Evolutionary conservation across 2,888 invertebrate species (phyloP).

Genomic region (Ceratothoa steindachneri): DNA sequence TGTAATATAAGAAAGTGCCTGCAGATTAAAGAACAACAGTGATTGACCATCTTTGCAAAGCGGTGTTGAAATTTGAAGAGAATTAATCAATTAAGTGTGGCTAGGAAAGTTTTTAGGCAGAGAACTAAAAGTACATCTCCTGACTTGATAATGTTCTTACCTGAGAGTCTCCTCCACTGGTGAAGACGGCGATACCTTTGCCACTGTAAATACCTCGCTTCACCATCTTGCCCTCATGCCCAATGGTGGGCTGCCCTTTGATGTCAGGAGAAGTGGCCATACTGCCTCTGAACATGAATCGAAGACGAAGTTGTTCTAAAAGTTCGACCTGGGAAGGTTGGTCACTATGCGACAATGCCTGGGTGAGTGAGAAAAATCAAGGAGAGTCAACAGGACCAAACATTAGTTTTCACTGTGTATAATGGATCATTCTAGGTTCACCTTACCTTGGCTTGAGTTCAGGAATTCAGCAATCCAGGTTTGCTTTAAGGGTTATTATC

Average conservation of each 20-base stretch:
- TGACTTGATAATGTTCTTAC: slow-evolving; percentile 50
- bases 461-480: too few relatives aligned
- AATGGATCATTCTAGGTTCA: not conserved
- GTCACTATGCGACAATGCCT: slow-evolving; percentile 27
- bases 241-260: slow-evolving; percentile 19
- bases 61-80: too few relatives aligned
- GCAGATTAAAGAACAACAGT: too few relatives aligned
- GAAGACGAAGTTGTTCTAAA: too few relatives aligned
- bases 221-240: slow-evolving; percentile 49
- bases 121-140: not conserved
- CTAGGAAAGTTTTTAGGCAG: too few relatives aligned
- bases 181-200: slow-evolving; percentile 89
- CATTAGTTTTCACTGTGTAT: not conserved
- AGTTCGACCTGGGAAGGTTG: too few relatives aligned
- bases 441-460: too few relatives aligned
- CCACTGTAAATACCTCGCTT: slow-evolving; percentile 78
- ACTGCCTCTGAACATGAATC: slow-evolving; percentile 39
- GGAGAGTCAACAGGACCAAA: slow-evolving; percentile 32
- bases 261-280: slow-evolving; percentile 29
- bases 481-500: too few relatives aligned
- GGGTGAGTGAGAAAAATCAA: too few relatives aligned
- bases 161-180: slow-evolving; percentile 95
- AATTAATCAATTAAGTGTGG: too few relatives aligned
- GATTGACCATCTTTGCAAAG: too few relatives aligned
- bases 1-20: too few relatives aligned